Base-by-base conservation (phyloP, 1,140 invertebrate species). In the Physella acuta region DNA sequence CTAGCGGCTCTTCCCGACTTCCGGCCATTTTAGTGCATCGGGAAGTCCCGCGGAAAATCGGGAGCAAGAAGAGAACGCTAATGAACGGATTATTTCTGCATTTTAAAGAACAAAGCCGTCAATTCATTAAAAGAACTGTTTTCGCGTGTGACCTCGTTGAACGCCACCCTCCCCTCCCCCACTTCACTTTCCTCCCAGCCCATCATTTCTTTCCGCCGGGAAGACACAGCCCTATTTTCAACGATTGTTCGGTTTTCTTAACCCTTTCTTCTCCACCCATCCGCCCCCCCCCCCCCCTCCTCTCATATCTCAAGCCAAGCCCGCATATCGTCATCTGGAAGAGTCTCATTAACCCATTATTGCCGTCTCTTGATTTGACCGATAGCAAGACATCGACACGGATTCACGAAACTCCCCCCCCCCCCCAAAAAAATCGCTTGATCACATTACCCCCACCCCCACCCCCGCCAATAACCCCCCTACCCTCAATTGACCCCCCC, bases 91-190 rank as follows among this genome's bases (percentile, higher is more conserved):
- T 65, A 65, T 65, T 52, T n/a, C 39, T 53, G 26, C 62, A 34
- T 39, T 65, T 52, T 53, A 8, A 44, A 65, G 62, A 65, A 65
- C 62, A 65, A 65, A 65, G 62, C 62, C 49, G 44, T 14, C 49
- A 51, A 65, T 65, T 65, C 62, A 65, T 65, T 64, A 64, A 64
- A 64, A 28, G 14, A 61, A 61, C 59, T 37, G 33, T n/a, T 61
- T 24, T 61, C 34, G 33, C 59, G 31, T 62, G 16, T 49, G 39
- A 44, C 60, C 14, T 62, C 36, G 36, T 37, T 11, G 44, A 62
- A 24, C 24, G 34, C 28, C 30, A n/a, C 60, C 60, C 14, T 39
- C 44, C 44, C n/a, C n/a, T n/a, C n/a, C n/a, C n/a, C n/a, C n/a
- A n/a, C n/a, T n/a, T n/a, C n/a, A n/a, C n/a, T n/a, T n/a, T n/a